These are phyloP conservation scores for Chaetodon trifascialis DNA, from an alignment of 2,113 vertebrate genomes.

Conservation along the genomic window DNA sequence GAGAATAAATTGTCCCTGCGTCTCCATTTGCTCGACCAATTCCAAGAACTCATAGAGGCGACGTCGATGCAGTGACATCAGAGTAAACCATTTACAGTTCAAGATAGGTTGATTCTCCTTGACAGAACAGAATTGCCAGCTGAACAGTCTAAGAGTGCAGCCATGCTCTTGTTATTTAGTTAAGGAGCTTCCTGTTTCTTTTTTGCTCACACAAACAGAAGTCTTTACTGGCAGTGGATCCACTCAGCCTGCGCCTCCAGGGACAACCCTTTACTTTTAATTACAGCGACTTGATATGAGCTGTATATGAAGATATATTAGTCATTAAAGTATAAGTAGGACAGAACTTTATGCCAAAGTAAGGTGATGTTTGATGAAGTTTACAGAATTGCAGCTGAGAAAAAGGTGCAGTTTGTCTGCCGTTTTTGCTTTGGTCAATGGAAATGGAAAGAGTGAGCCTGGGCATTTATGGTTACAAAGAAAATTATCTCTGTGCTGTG, in stretches of 20 bases:
- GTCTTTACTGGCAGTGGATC: conserved; percentile 45
- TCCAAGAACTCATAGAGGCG: conserved; percentile 19
- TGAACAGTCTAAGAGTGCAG: conserved; percentile 35
- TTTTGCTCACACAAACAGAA: conserved; percentile 43
- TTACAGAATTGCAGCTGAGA: conserved; percentile 34
- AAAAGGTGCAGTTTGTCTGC: background rate
- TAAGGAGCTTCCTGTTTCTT: conserved; percentile 30
- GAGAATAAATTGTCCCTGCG: conserved; percentile 40
- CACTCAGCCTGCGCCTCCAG: conserved; percentile 28
- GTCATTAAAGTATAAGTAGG: conserved; percentile 53
- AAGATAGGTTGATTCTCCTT: conserved; percentile 52
- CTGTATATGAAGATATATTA: conserved; percentile 52
- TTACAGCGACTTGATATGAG: conserved; percentile 55
- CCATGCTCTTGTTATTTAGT: conserved; percentile 51
- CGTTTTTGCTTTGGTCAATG: conserved; percentile 9
- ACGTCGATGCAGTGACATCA: conserved; percentile 33
- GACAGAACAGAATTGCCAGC: conserved; percentile 57
- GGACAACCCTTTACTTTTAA: conserved; percentile 62
- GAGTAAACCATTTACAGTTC: conserved; percentile 48
- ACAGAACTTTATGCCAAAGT: conserved; percentile 40
- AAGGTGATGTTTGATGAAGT: conserved; percentile 39
- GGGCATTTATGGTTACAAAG: conserved; percentile 26
- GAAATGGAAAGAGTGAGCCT: background rate
- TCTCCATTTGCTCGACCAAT: conserved; percentile 40
- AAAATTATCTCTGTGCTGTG: conserved; percentile 29